phyloP scores from a whole-genome alignment of 1,140 invertebrate genomes.

The Halictus rubicundus region DNA sequence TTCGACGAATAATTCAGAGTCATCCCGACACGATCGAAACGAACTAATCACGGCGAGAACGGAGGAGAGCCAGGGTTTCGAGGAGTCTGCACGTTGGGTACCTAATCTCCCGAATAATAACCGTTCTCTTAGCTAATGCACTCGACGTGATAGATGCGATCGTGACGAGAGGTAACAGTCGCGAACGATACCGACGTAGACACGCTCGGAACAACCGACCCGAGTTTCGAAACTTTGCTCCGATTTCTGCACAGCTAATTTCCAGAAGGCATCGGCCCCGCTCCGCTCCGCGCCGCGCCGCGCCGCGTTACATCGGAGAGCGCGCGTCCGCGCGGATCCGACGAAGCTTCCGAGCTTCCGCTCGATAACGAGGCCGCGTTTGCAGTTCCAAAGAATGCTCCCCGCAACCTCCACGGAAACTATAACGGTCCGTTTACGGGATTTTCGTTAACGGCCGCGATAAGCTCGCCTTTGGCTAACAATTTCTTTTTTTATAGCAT shows the following conservation, averaged over 20 bases:
- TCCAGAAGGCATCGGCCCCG: conserved; percentile 39
- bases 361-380: conserved; percentile 51
- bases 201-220: conserved; percentile 38
- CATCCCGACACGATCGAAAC: not conserved
- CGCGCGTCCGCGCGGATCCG: conserved; percentile 26
- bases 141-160: conserved; percentile 16
- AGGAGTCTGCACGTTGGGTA: conserved; percentile 8
- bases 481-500: conserved; percentile 24
- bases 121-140: conserved; percentile 5
- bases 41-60: not conserved
- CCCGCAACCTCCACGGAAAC: not conserved
- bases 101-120: conserved; percentile 17
- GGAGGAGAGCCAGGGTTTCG: not conserved
- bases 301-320: not conserved
- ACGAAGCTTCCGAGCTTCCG: conserved; percentile 47
- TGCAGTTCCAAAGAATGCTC: conserved; percentile 45
- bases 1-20: not conserved
- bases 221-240: conserved; percentile 58
- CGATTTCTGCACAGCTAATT: conserved; percentile 57
- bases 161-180: conserved; percentile 58
- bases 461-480: conserved; percentile 28
- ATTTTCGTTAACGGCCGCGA: conserved; percentile 55
- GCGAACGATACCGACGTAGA: conserved; percentile 44
- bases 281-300: too few species aligned
- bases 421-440: conserved; percentile 48